phyloP scores from a whole-genome alignment of 2,888 invertebrate genomes.

The Pristionchus entomophagus region DNA sequence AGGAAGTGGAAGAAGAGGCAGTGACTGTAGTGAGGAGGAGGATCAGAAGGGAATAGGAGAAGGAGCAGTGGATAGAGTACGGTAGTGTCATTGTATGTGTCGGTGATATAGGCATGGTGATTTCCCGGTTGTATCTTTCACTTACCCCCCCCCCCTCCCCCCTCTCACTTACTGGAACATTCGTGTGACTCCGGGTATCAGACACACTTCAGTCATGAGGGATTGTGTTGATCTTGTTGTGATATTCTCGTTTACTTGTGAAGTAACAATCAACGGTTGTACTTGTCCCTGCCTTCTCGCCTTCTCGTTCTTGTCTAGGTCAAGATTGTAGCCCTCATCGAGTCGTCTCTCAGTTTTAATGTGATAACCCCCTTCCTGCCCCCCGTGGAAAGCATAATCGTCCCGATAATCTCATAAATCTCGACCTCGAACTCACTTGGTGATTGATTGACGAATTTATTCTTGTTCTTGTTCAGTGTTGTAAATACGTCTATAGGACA shows the following conservation, averaged over 20 bases:
- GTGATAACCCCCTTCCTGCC: not conserved
- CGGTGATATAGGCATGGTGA: not conserved
- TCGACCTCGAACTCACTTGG: constrained; percentile 13
- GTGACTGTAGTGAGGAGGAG: not conserved
- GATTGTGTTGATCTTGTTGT: not conserved
- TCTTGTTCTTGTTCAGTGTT: not conserved
- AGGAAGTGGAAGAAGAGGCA: not conserved
- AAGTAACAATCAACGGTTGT: not conserved
- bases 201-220: not conserved
- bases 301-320: too few species aligned
- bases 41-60: not conserved
- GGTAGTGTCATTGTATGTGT: not conserved
- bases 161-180: not conserved
- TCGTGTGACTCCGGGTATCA: not conserved
- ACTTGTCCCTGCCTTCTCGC: too few species aligned
- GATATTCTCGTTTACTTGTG: not conserved
- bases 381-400: not conserved
- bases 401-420: not conserved
- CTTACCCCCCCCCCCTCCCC: not conserved
- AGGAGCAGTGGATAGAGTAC: not conserved
- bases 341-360: not conserved
- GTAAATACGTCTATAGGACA: constrained; percentile 17
- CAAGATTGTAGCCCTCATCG: not conserved
- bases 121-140: constrained; percentile 2
- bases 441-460: not conserved